Evolutionary conservation across 2,113 vertebrate species (phyloP), one percentile per base, ranked within the genome.

Genomic region (Callithrix jacchus): DNA sequence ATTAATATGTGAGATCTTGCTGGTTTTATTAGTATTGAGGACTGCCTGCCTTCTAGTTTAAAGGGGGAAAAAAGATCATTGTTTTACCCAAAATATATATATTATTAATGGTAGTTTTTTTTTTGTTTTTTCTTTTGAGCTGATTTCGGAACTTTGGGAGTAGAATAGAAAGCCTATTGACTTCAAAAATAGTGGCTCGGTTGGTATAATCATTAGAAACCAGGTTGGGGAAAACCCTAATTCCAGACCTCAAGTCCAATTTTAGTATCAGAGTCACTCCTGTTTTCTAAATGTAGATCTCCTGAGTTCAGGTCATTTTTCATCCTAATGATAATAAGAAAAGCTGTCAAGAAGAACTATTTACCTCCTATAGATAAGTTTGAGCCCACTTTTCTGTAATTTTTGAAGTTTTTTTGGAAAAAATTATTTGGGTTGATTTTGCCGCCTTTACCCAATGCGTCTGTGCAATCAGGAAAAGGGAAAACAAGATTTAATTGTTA

Each of bases 351-450:
- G 14, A 32, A 25, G 45, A 80, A 49, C 64, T 87, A 18, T 70
- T 79, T 64, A 42, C 11, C 37, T 68, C 23, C 45, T 92, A 0
- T 82, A 45, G 23, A 40, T 58, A 85, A 82, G 32, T 18, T 32
- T 52, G 47, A 93, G 58, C 64, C 40, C 37, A 18, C 18, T 91
- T 91, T 82, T 66, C 23, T 47, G 35, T 73, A 49, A 56, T 35
- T 91, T 84, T 88, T 71, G 42, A 73, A 76, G 81, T 82, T 45
- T 58, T 92, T 96, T 95, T n/a, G 49, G 32, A 14, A 85, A 85
- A 76, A 84, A 17, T 14, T 87, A 27, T 74, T 94, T 76, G 37
- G 30, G 4, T 97, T 88, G 64, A 76, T 27, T 79, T 92, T 84
- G 25, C 3, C 4, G 0, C 14, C 61, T 76, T 27, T 9, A 87